Evolutionary conservation across 2,888 invertebrate genomes (phyloP).

Genomic region (Epinotia bilunana): DNA sequence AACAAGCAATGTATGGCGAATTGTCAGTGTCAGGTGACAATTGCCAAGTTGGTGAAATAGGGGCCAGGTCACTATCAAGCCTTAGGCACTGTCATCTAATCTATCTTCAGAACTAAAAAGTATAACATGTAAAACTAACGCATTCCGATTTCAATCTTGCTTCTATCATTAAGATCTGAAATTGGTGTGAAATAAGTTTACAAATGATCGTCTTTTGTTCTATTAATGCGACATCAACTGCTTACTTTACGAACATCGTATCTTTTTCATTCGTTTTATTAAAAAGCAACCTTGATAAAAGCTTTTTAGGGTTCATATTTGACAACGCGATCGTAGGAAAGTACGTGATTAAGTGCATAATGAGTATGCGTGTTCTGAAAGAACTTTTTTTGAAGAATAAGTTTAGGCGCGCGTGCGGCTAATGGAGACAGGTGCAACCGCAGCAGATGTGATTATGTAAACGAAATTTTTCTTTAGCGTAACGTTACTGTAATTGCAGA

Average conservation of each 20-base stretch:
- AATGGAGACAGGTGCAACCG: constrained; percentile 37
- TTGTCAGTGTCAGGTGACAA: no score
- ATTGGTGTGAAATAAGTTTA: not conserved
- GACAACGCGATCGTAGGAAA: not conserved
- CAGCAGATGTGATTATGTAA: constrained; percentile 43
- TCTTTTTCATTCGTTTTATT: not conserved
- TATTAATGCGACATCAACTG: constrained; percentile 12
- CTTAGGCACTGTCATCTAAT: constrained; percentile 16
- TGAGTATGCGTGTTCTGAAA: constrained; percentile 9
- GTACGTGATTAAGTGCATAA: not conserved
- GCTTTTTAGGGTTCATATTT: not conserved
- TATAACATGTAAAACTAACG: not conserved
- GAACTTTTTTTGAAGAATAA: constrained; percentile 29
- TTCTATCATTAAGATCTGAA: not conserved
- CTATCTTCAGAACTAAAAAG: constrained; percentile 4
- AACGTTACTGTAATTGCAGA: constrained; percentile 35
- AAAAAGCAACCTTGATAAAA: not conserved
- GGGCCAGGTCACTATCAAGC: constrained; percentile 21
- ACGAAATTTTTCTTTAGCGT: constrained; percentile 38
- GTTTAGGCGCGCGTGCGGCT: constrained; percentile 37
- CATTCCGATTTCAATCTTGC: constrained; percentile 10
- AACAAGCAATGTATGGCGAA: no score
- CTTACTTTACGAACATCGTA: not conserved
- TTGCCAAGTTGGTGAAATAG: no score
- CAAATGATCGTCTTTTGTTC: constrained; percentile 12